Conservation (phyloP, 2,888 invertebrate genomes). For the Ectemnius continuus region DNA sequence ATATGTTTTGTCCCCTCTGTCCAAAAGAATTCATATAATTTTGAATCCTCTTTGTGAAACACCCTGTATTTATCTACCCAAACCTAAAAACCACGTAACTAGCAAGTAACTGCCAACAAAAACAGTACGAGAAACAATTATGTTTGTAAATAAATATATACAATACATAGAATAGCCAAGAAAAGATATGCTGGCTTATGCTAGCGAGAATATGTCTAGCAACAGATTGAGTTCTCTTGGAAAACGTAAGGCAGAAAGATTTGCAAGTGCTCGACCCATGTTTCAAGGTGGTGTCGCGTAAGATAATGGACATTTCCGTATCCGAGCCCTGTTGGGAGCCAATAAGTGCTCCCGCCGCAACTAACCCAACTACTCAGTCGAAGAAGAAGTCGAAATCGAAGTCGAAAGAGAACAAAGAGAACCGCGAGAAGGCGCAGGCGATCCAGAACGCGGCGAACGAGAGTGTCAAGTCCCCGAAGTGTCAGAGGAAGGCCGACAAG, state of each 20-base stretch:
- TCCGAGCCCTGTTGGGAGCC: too few relatives aligned
- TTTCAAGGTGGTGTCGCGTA: conserved; percentile 70
- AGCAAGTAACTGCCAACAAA: too few relatives aligned
- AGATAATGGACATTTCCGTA: conserved; percentile 55
- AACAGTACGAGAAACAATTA: too few relatives aligned
- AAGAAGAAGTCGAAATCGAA: conserved; percentile 50
- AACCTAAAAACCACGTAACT: conserved; percentile 34
- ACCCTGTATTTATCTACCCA: conserved; percentile 28
- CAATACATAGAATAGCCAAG: too few relatives aligned
- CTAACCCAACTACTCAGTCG: conserved; percentile 50
- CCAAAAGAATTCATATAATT: conserved; percentile 20
- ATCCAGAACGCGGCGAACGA: conserved; percentile 49
- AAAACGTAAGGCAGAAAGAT: too few relatives aligned
- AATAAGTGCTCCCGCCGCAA: conserved; percentile 55
- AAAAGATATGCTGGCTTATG: too few relatives aligned
- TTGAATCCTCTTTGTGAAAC: conserved; percentile 31
- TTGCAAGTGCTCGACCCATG: conserved; percentile 51
- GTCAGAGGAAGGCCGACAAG: conserved; percentile 42
- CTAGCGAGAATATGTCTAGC: too few relatives aligned
- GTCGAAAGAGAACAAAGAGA: conserved; percentile 54
- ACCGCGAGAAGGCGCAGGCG: conserved; percentile 56
- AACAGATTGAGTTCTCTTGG: too few relatives aligned
- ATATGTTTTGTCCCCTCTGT: too few relatives aligned
- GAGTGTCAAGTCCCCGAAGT: conserved; percentile 48
- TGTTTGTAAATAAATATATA: too few relatives aligned